These are phyloP conservation scores for Caenorhabditis remanei DNA, from an alignment of 1,140 invertebrate genomes.

Conservation along the genomic window DNA sequence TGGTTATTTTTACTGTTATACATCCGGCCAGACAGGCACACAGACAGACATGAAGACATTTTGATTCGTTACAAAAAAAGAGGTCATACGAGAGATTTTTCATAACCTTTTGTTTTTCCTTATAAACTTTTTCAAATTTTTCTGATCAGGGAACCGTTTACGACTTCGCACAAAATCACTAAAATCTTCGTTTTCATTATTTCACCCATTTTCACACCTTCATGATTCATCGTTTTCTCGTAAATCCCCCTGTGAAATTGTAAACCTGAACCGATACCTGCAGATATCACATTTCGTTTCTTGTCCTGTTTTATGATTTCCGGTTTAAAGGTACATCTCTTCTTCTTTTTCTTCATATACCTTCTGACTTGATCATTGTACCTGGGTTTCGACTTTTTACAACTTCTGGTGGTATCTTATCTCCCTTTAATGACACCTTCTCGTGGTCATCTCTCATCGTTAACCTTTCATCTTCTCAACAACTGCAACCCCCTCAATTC, in stretches of 20 bases:
- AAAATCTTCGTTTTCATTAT: too few relatives aligned
- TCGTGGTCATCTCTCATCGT: background rate
- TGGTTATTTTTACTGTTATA: too few relatives aligned
- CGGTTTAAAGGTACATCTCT: background rate
- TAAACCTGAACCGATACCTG: background rate
- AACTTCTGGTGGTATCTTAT: background rate
- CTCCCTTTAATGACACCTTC: background rate
- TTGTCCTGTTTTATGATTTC: background rate
- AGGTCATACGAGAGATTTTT: too few relatives aligned
- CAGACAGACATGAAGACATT: too few relatives aligned
- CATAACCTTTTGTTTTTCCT: too few relatives aligned
- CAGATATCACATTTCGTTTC: background rate
- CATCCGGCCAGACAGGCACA: too few relatives aligned
- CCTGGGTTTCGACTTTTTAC: background rate
- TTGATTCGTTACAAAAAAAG: background rate
- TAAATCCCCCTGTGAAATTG: background rate
- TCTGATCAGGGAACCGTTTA: too few relatives aligned
- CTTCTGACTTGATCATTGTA: background rate
- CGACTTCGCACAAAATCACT: too few relatives aligned
- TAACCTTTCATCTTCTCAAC: slow-evolving; percentile 12
- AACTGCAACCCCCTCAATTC: background rate
- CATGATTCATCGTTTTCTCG: background rate
- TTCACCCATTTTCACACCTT: background rate
- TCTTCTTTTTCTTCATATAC: background rate
- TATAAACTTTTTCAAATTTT: too few relatives aligned